These are phyloP conservation scores for Exephanes ischioxanthus DNA, from an alignment of 2,888 invertebrate species.

Conservation along the genomic window DNA sequence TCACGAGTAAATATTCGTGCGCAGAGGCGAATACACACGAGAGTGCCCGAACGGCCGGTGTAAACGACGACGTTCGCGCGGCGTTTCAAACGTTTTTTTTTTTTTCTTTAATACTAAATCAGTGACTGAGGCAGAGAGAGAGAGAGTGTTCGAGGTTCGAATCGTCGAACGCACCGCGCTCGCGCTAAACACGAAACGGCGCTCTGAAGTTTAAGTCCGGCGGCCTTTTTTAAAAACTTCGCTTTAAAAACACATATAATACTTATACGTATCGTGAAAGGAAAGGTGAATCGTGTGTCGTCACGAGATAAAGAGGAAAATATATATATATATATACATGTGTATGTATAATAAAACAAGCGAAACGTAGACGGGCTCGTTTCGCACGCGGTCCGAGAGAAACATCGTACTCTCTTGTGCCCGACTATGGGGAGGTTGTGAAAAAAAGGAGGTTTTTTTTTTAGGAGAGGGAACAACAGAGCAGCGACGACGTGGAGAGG, in stretches of 20 bases:
- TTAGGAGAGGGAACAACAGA: slow-evolving; percentile 42
- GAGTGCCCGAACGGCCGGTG: neutral
- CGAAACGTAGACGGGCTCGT: neutral
- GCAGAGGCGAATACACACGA: neutral
- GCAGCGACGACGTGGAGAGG: slow-evolving; percentile 48
- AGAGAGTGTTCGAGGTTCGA: no score
- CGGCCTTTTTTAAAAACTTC: neutral
- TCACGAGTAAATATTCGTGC: neutral
- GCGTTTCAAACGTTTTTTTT: no score
- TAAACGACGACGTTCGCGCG: no score
- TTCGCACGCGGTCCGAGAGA: slow-evolving; percentile 58
- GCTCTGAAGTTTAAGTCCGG: no score
- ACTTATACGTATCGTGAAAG: no score
- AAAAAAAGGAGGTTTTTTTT: slow-evolving; percentile 16
- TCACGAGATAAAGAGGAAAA: slow-evolving; percentile 38
- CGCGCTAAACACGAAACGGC: no score
- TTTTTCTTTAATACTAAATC: no score
- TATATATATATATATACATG: neutral
- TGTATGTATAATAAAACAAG: slow-evolving; percentile 14
- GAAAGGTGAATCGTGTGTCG: slow-evolving; percentile 42
- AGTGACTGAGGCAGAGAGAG: no score
- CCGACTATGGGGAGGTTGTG: slow-evolving; percentile 50
- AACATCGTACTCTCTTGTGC: slow-evolving; percentile 56
- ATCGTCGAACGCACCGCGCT: no score
- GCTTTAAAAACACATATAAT: neutral